Evolutionary conservation across 1,140 invertebrate genomes (phyloP).

Genomic region (Bombus pascuorum): DNA sequence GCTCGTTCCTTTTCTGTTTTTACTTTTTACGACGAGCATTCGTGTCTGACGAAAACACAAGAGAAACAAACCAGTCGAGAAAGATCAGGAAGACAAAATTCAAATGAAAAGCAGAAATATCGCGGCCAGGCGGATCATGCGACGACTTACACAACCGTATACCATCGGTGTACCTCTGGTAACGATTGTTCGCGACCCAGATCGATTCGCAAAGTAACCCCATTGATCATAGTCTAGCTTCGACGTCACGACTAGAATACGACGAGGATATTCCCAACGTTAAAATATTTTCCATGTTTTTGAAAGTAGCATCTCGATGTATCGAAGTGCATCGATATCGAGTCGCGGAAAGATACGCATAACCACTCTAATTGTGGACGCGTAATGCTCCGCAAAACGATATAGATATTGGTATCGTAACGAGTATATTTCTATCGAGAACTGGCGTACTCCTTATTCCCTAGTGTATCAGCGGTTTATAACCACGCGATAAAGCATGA

Average conservation of each 20-base stretch:
- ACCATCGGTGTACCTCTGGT: too few species aligned
- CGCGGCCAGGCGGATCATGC: neutral
- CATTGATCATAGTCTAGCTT: neutral
- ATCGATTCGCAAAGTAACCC: neutral
- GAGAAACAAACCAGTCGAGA: neutral
- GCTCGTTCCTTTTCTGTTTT: neutral
- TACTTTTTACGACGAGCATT: neutral
- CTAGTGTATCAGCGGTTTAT: neutral
- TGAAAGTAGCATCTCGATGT: neutral
- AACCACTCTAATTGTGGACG: neutral
- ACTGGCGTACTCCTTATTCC: slow-evolving; percentile 24
- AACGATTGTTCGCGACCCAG: slow-evolving; percentile 8
- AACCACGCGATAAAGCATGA: slow-evolving; percentile 30
- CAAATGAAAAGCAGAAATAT: neutral
- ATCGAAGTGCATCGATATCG: neutral
- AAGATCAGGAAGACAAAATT: neutral
- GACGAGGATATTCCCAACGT: neutral
- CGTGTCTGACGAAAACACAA: neutral
- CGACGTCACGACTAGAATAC: neutral
- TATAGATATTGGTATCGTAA: neutral
- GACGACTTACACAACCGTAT: neutral
- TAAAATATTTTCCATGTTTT: neutral
- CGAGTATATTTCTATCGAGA: slow-evolving; percentile 21
- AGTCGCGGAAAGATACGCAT: neutral
- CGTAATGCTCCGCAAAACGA: neutral